phyloP scores from a whole-genome alignment of 92 coral and sea anemone species.

The Zoanthus sociatus region DNA sequence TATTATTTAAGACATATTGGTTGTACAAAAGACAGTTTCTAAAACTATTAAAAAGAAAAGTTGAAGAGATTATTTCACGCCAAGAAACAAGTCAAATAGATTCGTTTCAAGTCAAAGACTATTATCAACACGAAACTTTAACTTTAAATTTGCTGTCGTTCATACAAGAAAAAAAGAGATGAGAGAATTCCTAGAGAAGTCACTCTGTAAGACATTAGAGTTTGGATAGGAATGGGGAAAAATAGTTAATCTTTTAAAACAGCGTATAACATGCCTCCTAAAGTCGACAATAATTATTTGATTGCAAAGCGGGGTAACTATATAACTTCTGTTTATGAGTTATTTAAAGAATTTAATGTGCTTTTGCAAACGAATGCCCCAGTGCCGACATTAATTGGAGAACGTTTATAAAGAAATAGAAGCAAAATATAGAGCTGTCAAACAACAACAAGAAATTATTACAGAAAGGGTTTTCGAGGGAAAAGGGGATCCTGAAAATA shows the following conservation, averaged over 20 bases:
- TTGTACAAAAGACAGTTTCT: too few species aligned
- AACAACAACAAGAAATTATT: too few species aligned
- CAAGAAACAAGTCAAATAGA: conserved; percentile 10
- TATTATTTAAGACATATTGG: too few species aligned
- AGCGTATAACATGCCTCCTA: conserved; percentile 4
- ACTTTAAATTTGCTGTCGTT: conserved; percentile 11
- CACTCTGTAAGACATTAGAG: conserved; percentile 13
- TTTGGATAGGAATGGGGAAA: conserved; percentile 21
- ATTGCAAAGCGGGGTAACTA: too few species aligned
- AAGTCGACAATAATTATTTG: neutral
- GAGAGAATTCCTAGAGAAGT: conserved; percentile 4
- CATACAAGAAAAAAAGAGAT: neutral
- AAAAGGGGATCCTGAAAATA: neutral
- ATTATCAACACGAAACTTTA: neutral
- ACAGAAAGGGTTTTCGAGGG: neutral
- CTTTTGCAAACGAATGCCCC: neutral
- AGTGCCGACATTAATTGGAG: too few species aligned
- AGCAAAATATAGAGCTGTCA: too few species aligned
- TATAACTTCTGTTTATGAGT: too few species aligned
- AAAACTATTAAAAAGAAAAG: too few species aligned
- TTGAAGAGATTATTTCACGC: neutral
- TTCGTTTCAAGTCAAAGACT: neutral
- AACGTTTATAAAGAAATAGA: neutral
- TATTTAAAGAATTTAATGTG: neutral
- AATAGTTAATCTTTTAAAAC: conserved; percentile 16